Percentiles rank a stretch among this genome's conserved stretches.
These are phyloP conservation scores for Lonchura striata DNA, from an alignment of 2,113 vertebrate genomes.

Conservation along the genomic window DNA sequence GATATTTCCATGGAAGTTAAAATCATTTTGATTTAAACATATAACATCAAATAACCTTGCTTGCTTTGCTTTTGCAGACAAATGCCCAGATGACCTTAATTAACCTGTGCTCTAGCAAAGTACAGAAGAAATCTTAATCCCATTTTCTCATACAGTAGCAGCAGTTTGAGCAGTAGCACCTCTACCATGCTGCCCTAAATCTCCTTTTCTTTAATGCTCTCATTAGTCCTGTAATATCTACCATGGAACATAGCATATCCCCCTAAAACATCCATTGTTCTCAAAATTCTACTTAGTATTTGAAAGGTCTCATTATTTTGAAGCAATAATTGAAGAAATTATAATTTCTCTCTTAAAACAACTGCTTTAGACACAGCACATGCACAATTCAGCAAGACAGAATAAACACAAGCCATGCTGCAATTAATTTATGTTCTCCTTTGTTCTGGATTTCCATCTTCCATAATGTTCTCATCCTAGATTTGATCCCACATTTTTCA, in stretches of 20 bases:
- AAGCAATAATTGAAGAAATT: not conserved
- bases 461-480: not conserved
- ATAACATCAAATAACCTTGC: not conserved
- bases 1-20: not conserved
- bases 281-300: not conserved
- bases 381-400: not conserved
- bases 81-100: slow-evolving; percentile 17
- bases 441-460: not conserved
- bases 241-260: not conserved
- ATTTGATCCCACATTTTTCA: not conserved
- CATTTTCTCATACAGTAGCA: slow-evolving; percentile 51
- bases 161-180: slow-evolving; percentile 15
- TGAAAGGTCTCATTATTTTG: slow-evolving; percentile 19
- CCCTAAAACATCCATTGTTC: not conserved
- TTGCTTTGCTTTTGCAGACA: not conserved
- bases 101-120: slow-evolving; percentile 30
- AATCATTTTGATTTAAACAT: not conserved
- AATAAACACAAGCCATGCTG: not conserved
- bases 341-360: not conserved
- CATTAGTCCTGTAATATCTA: slow-evolving; percentile 50
- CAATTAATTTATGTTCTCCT: not conserved
- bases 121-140: slow-evolving; percentile 48
- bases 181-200: slow-evolving; percentile 25
- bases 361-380: not conserved
- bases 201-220: slow-evolving; percentile 52